Evolutionary conservation across 37 sponge, comb jelly and placozoan genomes (phyloP), one percentile per base, ranked within the genome.

Genomic region (Lycopodina hypogea): DNA sequence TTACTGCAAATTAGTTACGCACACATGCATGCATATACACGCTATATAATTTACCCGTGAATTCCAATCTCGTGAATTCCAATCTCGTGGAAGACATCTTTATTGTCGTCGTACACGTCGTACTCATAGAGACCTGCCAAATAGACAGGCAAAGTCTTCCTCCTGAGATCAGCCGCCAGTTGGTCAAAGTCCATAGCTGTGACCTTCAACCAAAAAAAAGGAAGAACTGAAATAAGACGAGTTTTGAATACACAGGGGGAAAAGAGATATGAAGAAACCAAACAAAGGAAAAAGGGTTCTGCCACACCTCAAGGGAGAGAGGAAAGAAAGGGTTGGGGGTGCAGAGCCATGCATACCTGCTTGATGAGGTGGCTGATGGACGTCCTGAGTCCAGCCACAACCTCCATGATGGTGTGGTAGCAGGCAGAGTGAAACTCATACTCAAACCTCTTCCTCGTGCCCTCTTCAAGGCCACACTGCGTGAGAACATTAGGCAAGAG

Each of bases 351-450:
- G 48, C 48, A 74, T 45, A 78, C 79, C 68, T 78, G 87, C 71
- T 86, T 78, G 75, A 79, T 77, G 70, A 93, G 76, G 76, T 93
- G 90, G 23, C 90, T 84, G 1, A 84, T 56, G 23, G 77, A 78
- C 66, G 83, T 79, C 51, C 84, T 89, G 36, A 93, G 68, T 42
- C 84, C 90, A 56, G 70, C 75, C 7, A 86, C 57, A 4, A 83
- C 65, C 34, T 86, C 94, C 48, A 84, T 72, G 74, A 93, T 28
- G 17, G 56, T 75, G 37, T 86, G 87, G 74, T 89, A 93, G 59
- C 52, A 23, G 39, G 89, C 85, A 55, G 69, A 70, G 81, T 90
- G 94, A 78, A 93, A 93, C 29, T 87, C 81, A 69, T 65, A 68
- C 68, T 90, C 88, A 71, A 93, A 61, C 29, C 52, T 58, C 77